phyloP scores from a whole-genome alignment of 1,140 invertebrate genomes.

The Bombyx mori region DNA sequence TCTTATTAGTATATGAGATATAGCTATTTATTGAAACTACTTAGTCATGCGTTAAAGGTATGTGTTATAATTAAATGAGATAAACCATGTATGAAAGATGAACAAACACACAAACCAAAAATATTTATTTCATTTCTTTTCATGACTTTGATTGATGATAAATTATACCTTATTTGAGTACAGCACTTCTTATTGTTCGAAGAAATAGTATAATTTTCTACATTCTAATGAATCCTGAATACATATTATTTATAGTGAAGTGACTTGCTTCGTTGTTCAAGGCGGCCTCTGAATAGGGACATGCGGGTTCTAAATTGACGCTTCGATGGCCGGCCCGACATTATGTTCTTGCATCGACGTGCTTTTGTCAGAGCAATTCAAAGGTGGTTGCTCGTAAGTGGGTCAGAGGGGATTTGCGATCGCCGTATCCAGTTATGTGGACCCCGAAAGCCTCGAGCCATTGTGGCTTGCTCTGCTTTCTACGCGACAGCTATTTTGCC shows the following conservation, averaged over 20 bases:
- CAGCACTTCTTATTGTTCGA: no score
- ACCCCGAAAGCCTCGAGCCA: constrained; percentile 13
- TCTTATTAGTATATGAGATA: background rate
- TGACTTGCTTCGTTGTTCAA: constrained; percentile 21
- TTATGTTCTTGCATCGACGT: constrained; percentile 52
- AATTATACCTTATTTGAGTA: no score
- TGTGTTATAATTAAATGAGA: background rate
- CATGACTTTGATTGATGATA: no score
- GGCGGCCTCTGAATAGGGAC: constrained; percentile 31
- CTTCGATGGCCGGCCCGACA: constrained; percentile 38
- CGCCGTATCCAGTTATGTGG: constrained; percentile 30
- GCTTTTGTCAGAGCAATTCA: constrained; percentile 57
- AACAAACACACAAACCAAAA: no score
- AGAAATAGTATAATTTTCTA: no score
- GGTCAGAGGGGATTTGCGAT: constrained; percentile 45
- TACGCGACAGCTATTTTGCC: constrained; percentile 18
- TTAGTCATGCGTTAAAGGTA: background rate
- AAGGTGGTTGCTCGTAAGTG: constrained; percentile 49
- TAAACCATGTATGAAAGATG: no score
- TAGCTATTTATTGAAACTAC: background rate
- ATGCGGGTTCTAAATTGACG: constrained; percentile 57
- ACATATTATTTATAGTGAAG: no score
- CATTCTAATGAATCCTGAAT: no score
- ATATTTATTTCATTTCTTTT: no score
- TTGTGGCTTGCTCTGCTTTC: constrained; percentile 25